Percentiles rank a stretch among this genome's conserved stretches.
These are phyloP conservation scores for Dicranocentrus wangi DNA, from an alignment of 2,888 invertebrate genomes.

Conservation along the genomic window DNA sequence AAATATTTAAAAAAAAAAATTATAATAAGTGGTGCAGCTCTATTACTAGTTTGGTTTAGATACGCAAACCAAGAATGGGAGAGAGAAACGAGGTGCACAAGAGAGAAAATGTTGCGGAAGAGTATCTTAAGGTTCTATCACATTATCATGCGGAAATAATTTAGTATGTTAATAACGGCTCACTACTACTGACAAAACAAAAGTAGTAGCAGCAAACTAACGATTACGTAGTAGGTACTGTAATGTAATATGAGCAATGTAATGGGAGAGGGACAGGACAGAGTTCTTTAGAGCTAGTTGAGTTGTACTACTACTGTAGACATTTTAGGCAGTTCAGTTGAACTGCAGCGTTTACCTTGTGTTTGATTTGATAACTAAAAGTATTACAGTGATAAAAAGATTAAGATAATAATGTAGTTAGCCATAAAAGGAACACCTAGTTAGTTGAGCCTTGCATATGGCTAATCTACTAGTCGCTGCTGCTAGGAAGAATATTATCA, in stretches of 20 bases:
- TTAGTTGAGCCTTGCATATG: too few relatives aligned
- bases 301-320: background rate
- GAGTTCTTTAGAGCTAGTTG: background rate
- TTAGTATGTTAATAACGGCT: background rate
- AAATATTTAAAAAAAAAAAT: background rate
- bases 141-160: conserved; percentile 17
- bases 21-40: background rate
- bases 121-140: too few relatives aligned
- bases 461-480: too few relatives aligned
- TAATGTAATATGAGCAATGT: background rate
- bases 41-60: background rate
- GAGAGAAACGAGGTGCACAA: conserved; percentile 9
- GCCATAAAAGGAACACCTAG: too few relatives aligned
- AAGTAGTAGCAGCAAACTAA: background rate
- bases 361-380: too few relatives aligned
- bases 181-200: background rate
- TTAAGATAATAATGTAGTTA: too few relatives aligned
- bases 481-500: too few relatives aligned
- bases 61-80: background rate
- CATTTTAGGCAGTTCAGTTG: too few relatives aligned
- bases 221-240: too few relatives aligned
- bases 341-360: too few relatives aligned
- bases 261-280: too few relatives aligned
- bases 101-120: conserved; percentile 15
- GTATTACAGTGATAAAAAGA: too few relatives aligned